These are phyloP conservation scores for Macquaria ambigua DNA, from an alignment of 2,113 vertebrate genomes.

Conservation along the genomic window DNA sequence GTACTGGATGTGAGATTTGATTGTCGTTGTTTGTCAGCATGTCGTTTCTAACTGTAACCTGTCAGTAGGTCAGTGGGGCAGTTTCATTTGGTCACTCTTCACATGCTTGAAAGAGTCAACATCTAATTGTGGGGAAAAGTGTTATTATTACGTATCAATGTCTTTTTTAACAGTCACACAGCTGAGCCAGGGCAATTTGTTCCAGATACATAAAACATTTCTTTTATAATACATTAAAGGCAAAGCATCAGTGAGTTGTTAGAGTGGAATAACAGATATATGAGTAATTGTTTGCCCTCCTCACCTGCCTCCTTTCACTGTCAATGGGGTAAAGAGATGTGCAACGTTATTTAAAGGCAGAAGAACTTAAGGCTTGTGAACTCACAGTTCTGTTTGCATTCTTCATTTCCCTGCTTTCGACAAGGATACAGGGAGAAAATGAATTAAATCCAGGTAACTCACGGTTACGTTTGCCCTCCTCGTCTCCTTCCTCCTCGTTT, in stretches of 20 bases:
- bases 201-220: neutral
- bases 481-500: slow-evolving; percentile 93
- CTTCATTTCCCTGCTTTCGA: neutral
- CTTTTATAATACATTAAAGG: slow-evolving; percentile 6
- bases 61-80: neutral
- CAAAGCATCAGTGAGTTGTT: neutral
- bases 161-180: neutral
- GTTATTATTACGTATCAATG: neutral
- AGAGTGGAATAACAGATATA: neutral
- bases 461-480: slow-evolving; percentile 95
- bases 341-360: slow-evolving; percentile 3
- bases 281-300: slow-evolving; percentile 5
- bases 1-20: neutral
- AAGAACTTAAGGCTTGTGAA: neutral
- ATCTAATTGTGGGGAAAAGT: neutral
- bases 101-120: neutral
- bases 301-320: slow-evolving; percentile 1
- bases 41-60: neutral
- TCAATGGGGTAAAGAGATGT: slow-evolving; percentile 6
- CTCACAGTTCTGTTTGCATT: neutral
- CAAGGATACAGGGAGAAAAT: neutral
- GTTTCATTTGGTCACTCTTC: neutral
- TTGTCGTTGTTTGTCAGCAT: neutral
- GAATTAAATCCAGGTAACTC: slow-evolving; percentile 75
- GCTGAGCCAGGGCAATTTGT: neutral